A percentile compares a stretch with the other conserved stretches of the same genome.
phyloP scores from a whole-genome alignment of 1,140 invertebrate species.

The Anoplophora glabripennis region DNA sequence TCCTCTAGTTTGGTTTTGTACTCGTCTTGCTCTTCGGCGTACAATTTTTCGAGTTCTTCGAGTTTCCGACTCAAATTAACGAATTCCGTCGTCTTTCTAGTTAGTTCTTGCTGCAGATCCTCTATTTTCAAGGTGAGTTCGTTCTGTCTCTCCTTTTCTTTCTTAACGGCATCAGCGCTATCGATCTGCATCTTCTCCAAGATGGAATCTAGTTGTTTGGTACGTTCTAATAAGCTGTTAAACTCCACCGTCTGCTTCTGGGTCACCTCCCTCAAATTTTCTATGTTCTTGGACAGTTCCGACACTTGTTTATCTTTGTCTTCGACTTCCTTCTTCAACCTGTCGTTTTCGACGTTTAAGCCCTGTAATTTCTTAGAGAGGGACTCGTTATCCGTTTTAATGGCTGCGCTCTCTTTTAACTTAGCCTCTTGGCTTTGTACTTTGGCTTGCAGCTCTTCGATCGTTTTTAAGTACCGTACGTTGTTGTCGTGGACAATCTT shows the following conservation, averaged over 20 bases:
- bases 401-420: background rate
- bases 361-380: background rate
- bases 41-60: slow-evolving; percentile 18
- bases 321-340: slow-evolving; percentile 6
- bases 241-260: slow-evolving; percentile 12
- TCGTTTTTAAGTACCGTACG: background rate
- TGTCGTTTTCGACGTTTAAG: slow-evolving; percentile 2
- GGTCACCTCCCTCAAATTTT: background rate
- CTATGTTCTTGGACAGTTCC: slow-evolving; percentile 3
- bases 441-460: background rate
- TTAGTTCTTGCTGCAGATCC: slow-evolving; percentile 19
- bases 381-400: background rate
- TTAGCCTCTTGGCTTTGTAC: background rate
- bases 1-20: slow-evolving; percentile 9
- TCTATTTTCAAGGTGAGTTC: slow-evolving; percentile 12
- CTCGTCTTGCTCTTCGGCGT: slow-evolving; percentile 18
- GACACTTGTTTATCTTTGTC: slow-evolving; percentile 12
- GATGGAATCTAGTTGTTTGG: slow-evolving; percentile 10
- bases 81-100: slow-evolving; percentile 19
- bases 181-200: slow-evolving; percentile 14
- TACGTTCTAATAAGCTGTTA: background rate
- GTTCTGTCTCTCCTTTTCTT: slow-evolving; percentile 10
- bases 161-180: slow-evolving; percentile 1
- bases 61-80: slow-evolving; percentile 18
- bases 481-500: background rate